Conservation (phyloP, 2,888 invertebrate species). For the Cosmia trapezina region DNA sequence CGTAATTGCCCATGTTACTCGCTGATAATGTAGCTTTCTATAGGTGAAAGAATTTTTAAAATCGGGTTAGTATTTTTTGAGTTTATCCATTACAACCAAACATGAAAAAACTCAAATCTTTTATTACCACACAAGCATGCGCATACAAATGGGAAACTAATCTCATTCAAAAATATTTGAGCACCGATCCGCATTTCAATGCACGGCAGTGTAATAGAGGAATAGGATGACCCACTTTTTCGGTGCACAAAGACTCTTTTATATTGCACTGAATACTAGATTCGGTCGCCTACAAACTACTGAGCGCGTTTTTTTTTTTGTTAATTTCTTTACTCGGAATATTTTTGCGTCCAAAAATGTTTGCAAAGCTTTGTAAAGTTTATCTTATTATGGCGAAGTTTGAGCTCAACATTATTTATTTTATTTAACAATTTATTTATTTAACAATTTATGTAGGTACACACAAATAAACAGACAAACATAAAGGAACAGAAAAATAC, state of each 20-base stretch:
- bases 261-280: slow-evolving; percentile 81
- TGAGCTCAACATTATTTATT: slow-evolving; percentile 19
- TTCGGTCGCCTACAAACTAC: slow-evolving; percentile 71
- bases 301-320: slow-evolving; percentile 66
- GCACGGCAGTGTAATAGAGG: slow-evolving; percentile 71
- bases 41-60: no score
- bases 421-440: no score
- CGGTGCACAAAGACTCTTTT: slow-evolving; percentile 81
- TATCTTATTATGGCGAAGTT: slow-evolving; percentile 43
- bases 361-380: slow-evolving; percentile 54
- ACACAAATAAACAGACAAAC: no score
- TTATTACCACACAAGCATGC: slow-evolving; percentile 10
- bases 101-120: background rate
- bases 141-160: slow-evolving; percentile 36
- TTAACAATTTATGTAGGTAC: no score
- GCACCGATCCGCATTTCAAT: slow-evolving; percentile 60
- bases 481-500: no score
- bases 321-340: slow-evolving; percentile 66
- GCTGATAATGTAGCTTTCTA: no score
- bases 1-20: no score
- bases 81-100: no score
- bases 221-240: slow-evolving; percentile 83
- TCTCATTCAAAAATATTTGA: slow-evolving; percentile 47
- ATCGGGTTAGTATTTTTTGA: no score
- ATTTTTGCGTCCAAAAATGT: slow-evolving; percentile 58